phyloP scores from a whole-genome alignment of 1,140 invertebrate genomes.

The Drosophila prosaltans region DNA sequence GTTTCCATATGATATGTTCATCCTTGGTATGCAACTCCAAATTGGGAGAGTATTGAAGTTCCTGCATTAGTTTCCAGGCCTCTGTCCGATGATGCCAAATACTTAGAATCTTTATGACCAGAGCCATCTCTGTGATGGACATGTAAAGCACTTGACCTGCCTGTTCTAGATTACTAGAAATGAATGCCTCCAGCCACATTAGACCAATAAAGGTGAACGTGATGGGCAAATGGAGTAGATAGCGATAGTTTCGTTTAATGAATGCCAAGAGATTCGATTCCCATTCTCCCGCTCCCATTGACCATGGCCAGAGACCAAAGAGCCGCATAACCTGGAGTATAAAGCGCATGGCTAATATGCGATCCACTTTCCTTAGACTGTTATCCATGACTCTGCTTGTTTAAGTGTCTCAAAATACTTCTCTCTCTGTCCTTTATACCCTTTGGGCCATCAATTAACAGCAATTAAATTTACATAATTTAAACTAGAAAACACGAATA shows the following conservation, averaged over 20 bases:
- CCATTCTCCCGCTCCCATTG: background rate
- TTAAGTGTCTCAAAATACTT: background rate
- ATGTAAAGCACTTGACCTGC: conserved; percentile 72
- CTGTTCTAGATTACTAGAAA: conserved; percentile 61
- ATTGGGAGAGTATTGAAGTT: conserved; percentile 22
- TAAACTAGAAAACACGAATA: conserved; percentile 33
- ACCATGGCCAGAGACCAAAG: conserved; percentile 69
- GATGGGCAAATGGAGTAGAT: conserved; percentile 62
- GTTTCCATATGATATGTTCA: conserved; percentile 45
- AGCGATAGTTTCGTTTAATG: conserved; percentile 41
- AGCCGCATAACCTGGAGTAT: conserved; percentile 57
- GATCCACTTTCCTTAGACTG: conserved; percentile 21
- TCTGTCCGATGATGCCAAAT: conserved; percentile 50
- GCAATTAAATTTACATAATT: conserved; percentile 58
- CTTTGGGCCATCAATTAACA: conserved; percentile 40
- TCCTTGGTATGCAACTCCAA: conserved; percentile 33
- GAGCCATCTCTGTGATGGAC: conserved; percentile 66
- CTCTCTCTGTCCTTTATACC: conserved; percentile 40
- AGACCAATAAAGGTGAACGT: conserved; percentile 67
- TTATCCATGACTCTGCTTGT: conserved; percentile 31
- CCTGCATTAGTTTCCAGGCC: conserved; percentile 54
- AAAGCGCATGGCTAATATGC: conserved; percentile 39
- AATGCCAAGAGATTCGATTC: conserved; percentile 18
- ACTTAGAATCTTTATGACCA: conserved; percentile 68
- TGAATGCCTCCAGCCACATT: conserved; percentile 74